Percentiles rank a stretch among this genome's conserved stretches.
phyloP scores from a whole-genome alignment of 1,140 invertebrate genomes.

The Ceratosolen solmsi region DNA sequence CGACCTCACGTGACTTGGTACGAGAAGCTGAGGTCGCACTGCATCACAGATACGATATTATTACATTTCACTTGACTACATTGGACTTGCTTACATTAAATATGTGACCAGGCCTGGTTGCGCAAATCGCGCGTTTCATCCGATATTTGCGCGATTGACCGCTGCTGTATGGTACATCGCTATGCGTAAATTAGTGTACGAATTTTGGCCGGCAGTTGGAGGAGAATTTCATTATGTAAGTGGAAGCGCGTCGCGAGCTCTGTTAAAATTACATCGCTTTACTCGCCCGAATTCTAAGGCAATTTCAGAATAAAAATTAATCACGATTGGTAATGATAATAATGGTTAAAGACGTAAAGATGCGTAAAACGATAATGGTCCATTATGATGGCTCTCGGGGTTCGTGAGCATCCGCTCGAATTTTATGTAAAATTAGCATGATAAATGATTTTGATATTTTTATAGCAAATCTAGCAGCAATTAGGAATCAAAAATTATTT shows the following conservation, averaged over 20 bases:
- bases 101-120: neutral
- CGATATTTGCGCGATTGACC: neutral
- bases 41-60: neutral
- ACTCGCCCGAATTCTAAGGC: too few species aligned
- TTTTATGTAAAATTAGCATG: too few species aligned
- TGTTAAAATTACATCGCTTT: neutral
- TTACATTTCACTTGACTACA: neutral
- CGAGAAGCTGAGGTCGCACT: neutral
- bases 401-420: too few species aligned
- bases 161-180: too few species aligned
- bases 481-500: too few species aligned
- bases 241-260: neutral
- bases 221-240: neutral
- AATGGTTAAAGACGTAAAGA: too few species aligned
- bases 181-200: neutral
- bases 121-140: neutral
- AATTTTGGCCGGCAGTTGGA: neutral
- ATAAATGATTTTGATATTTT: too few species aligned
- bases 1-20: constrained; percentile 4
- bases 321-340: too few species aligned
- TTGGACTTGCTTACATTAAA: neutral
- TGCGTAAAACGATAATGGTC: too few species aligned
- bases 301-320: too few species aligned
- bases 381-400: too few species aligned
- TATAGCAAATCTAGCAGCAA: too few species aligned